Base-by-base conservation (phyloP, 2,888 invertebrate genomes). In the Lithophane leautieri region DNA sequence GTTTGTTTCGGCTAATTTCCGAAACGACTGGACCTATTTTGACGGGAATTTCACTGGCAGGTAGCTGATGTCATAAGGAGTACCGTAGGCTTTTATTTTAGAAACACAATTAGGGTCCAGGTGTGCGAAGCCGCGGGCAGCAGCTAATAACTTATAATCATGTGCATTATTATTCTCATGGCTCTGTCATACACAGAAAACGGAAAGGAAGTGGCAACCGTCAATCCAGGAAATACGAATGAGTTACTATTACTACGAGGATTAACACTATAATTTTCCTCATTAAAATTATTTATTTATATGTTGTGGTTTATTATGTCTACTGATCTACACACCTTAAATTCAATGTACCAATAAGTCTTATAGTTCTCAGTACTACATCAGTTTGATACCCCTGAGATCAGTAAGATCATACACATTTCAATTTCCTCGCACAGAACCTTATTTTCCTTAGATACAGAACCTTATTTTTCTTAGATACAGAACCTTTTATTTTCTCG, bases 81-180 rank as follows among this genome's bases (percentile, higher is more conserved):
- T 34, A 34, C 1, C n/a, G 34, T 34, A 3, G 34, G n/a, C n/a
- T 3, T 34, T 34, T 34, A 34, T 34, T 34, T 34, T 34, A 34
- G 34, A 34, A 34, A 34, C 3, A 4, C 0, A 34, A 34, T 34
- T 4, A 34, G 34, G 34, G 34, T 34, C 34, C 34, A 34, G 34
- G 34, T 34, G 50, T 2, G 7, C 50, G 50, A 50, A 19, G 50
- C 16, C 16, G 1, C 1, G 16, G 7, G 7, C 16, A 19, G 47
- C 16, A 47, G 47, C 47, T 19, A 16, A 7, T 78, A 77, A 52
- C 61, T 76, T 60, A 66, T 54, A 73, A 75, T 69, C 66, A 76
- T 76, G 78, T 65, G 71, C 44, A 80, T 76, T 79, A 79, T 78
- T 81, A 86, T 72, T 78, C 54, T 69, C 56, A 47, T 70, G 66